phyloP scores from a whole-genome alignment of 2,888 invertebrate species.

The Phaedon cochleariae region DNA sequence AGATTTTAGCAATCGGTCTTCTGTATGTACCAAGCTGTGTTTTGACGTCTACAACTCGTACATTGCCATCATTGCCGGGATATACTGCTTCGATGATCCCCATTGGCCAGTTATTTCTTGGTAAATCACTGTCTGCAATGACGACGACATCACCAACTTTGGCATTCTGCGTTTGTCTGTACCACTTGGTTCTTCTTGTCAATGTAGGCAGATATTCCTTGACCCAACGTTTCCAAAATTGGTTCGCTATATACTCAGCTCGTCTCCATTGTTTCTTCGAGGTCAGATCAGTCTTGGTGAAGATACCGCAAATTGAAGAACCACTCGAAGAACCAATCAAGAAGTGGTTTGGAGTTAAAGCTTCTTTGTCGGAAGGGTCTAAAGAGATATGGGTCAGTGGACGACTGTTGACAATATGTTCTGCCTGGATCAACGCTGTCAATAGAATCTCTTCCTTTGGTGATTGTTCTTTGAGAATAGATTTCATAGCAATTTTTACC shows the following conservation, averaged over 20 bases:
- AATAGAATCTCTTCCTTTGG: not conserved
- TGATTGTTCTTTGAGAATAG: not conserved
- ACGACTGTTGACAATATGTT: constrained; percentile 2
- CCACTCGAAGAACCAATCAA: not conserved
- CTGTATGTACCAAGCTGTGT: not conserved
- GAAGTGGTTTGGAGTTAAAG: too few relatives aligned
- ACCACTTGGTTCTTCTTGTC: constrained; percentile 18
- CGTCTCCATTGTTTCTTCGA: constrained; percentile 11
- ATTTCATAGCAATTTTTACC: not conserved
- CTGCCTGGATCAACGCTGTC: not conserved
- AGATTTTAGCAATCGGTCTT: not conserved
- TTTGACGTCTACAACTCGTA: not conserved
- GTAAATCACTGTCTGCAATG: not conserved
- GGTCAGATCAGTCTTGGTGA: not conserved
- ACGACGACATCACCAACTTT: constrained; percentile 2
- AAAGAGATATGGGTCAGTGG: not conserved
- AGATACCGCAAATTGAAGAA: not conserved
- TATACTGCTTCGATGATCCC: not conserved
- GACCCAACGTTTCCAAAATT: constrained; percentile 15
- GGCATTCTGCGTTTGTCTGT: not conserved
- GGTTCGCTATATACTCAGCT: not conserved
- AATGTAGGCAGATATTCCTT: too few relatives aligned
- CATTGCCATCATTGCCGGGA: constrained; percentile 12
- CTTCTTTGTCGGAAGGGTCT: not conserved
- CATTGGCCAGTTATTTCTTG: not conserved